Evolutionary conservation across 2,888 invertebrate genomes (phyloP).

Genomic region (Unio pictorum): DNA sequence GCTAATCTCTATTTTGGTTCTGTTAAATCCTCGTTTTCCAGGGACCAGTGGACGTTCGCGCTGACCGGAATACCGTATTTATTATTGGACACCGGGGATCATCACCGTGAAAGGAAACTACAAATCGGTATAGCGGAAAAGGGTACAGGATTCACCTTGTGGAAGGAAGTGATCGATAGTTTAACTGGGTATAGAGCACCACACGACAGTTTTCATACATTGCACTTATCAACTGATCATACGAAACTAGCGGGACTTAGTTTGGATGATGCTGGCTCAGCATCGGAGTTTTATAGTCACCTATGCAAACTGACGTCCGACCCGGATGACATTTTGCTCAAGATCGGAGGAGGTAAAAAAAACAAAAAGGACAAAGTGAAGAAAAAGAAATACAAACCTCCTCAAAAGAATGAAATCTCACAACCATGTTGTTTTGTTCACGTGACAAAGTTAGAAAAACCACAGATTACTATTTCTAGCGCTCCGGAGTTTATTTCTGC

Average conservation of each 20-base stretch:
- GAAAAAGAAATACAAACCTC: slow-evolving; percentile 73
- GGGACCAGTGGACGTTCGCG: slow-evolving; percentile 79
- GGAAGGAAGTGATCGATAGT: slow-evolving; percentile 87
- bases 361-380: slow-evolving; percentile 53
- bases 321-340: slow-evolving; percentile 85
- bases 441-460: slow-evolving; percentile 81
- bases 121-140: slow-evolving; percentile 83
- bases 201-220: slow-evolving; percentile 82
- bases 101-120: slow-evolving; percentile 74
- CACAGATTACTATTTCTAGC: slow-evolving; percentile 22
- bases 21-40: slow-evolving; percentile 41
- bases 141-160: slow-evolving; percentile 86
- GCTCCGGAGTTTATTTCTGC: slow-evolving; percentile 20
- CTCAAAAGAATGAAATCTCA: slow-evolving; percentile 86
- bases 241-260: slow-evolving; percentile 84
- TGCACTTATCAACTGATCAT: slow-evolving; percentile 85
- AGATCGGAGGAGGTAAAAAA: slow-evolving; percentile 73
- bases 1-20: slow-evolving; percentile 74
- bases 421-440: slow-evolving; percentile 89
- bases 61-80: slow-evolving; percentile 86
- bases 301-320: slow-evolving; percentile 80
- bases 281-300: slow-evolving; percentile 76
- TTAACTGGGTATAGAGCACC: slow-evolving; percentile 81
- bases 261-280: slow-evolving; percentile 83
- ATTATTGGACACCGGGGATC: slow-evolving; percentile 83